A percentile compares a stretch with the other conserved stretches of the same genome.
These are phyloP conservation scores for Anastatus disparis DNA, from an alignment of 1,140 invertebrate genomes.

Conservation along the genomic window DNA sequence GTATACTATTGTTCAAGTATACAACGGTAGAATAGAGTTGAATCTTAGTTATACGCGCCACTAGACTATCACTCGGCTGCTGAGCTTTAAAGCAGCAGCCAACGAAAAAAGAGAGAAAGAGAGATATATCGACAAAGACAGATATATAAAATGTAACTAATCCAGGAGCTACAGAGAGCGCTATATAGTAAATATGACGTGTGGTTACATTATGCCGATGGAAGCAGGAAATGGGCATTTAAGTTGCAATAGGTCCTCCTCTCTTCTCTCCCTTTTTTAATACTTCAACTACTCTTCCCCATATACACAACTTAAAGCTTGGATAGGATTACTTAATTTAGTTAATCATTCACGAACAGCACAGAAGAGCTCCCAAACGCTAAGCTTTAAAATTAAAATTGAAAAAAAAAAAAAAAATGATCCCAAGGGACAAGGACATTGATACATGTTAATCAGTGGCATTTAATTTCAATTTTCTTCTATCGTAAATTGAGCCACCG, in stretches of 20 bases:
- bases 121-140: too few relatives aligned
- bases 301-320: too few relatives aligned
- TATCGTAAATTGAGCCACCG: too few relatives aligned
- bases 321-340: constrained; percentile 56
- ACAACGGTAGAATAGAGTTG: too few relatives aligned
- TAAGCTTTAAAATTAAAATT: too few relatives aligned
- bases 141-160: too few relatives aligned
- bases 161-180: too few relatives aligned
- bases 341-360: constrained; percentile 52
- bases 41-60: not conserved
- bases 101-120: too few relatives aligned
- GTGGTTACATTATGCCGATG: constrained; percentile 43
- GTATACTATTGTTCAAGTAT: too few relatives aligned
- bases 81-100: constrained; percentile 51
- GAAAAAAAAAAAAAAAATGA: too few relatives aligned
- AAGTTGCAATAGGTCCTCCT: constrained; percentile 53
- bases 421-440: constrained; percentile 65
- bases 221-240: constrained; percentile 67
- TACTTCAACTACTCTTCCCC: constrained; percentile 45
- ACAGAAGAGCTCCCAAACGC: too few relatives aligned
- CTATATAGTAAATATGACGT: too few relatives aligned
- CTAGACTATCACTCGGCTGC: constrained; percentile 31
- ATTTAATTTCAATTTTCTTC: constrained; percentile 53
- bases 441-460: constrained; percentile 60
- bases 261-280: not conserved